These are phyloP conservation scores for Halyomorpha halys DNA, from an alignment of 1,140 invertebrate genomes.

Conservation along the genomic window DNA sequence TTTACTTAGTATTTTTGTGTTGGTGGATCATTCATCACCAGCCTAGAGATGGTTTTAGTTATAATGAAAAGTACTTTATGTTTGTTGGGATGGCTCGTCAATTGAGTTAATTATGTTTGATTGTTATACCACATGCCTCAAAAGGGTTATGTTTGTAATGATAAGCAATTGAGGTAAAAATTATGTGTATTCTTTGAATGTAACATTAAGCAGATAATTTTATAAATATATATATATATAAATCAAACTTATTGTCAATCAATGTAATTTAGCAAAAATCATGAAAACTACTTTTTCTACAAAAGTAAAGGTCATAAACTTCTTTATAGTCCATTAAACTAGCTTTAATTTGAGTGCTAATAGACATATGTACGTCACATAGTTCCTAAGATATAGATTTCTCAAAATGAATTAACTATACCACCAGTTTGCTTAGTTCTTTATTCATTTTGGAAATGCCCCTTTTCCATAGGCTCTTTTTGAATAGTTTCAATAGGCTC, in stretches of 20 bases:
- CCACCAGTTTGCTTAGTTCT: too few species aligned
- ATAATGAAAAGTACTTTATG: slow-evolving; percentile 11
- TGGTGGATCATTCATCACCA: background rate
- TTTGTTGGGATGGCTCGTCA: slow-evolving; percentile 11
- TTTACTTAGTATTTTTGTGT: background rate
- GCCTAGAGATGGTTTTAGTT: slow-evolving; percentile 12
- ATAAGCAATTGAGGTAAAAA: background rate
- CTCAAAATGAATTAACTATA: background rate
- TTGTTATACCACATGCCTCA: slow-evolving; percentile 1
- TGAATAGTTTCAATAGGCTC: too few species aligned
- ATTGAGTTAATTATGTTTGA: background rate
- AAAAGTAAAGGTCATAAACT: too few species aligned
- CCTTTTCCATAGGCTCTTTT: too few species aligned
- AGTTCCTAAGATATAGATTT: background rate
- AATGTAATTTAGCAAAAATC: too few species aligned
- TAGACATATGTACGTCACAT: too few species aligned
- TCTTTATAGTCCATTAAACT: too few species aligned
- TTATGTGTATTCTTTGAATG: slow-evolving; percentile 10
- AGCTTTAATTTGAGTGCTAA: too few species aligned
- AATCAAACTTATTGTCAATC: background rate
- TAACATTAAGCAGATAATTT: slow-evolving; percentile 4
- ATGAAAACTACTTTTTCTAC: too few species aligned
- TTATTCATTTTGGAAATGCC: too few species aligned
- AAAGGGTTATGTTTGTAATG: background rate
- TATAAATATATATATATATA: slow-evolving; percentile 18